phyloP scores from a whole-genome alignment of 2,113 vertebrate species.

The Recurvirostra avosetta region DNA sequence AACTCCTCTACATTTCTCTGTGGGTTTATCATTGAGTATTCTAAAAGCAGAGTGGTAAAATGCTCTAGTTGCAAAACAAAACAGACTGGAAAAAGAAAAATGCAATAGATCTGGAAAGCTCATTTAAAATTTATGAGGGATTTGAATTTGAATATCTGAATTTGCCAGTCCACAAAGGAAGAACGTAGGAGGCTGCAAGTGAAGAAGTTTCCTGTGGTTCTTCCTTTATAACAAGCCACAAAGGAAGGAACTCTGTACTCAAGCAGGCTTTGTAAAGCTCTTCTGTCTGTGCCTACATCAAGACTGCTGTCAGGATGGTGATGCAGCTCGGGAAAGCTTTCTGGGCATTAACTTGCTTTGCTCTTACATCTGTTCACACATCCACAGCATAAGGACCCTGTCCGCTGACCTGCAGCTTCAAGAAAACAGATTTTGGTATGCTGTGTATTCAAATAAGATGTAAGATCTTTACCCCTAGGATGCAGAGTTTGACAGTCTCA shows the following conservation, averaged over 20 bases:
- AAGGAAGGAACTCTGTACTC: not conserved
- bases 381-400: not conserved
- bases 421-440: not conserved
- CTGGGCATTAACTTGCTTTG: not conserved
- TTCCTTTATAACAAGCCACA: not conserved
- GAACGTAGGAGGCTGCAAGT: not conserved
- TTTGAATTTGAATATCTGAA: slow-evolving; percentile 29
- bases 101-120: not conserved
- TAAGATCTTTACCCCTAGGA: not conserved
- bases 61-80: not conserved
- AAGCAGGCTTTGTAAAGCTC: not conserved
- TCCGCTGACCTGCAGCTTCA: not conserved
- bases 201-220: slow-evolving; percentile 10
- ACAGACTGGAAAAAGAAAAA: not conserved
- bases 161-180: slow-evolving; percentile 9
- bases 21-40: not conserved
- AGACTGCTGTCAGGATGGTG: not conserved
- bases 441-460: not conserved
- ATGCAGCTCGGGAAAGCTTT: not conserved
- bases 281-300: not conserved
- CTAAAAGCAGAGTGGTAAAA: not conserved
- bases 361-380: not conserved
- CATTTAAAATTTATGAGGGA: not conserved
- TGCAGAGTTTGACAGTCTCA: not conserved
- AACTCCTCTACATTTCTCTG: not conserved